Evolutionary conservation across 2,113 vertebrate genomes (phyloP).

Genomic region (Rhagologus leucostigma): DNA sequence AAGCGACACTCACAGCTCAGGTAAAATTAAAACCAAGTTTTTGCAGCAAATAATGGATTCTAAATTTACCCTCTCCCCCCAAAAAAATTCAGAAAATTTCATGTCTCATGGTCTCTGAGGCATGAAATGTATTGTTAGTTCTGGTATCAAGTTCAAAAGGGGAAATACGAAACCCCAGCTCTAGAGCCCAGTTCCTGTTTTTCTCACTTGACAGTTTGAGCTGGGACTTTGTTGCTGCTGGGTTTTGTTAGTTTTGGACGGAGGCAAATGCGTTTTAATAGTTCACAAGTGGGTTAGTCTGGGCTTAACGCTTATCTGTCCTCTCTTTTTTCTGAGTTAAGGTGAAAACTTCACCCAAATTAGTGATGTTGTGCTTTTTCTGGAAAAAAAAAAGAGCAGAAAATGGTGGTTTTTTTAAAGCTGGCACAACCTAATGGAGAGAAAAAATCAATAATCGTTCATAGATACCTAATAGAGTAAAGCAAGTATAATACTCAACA

Average conservation of each 20-base stretch:
- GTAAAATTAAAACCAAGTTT: background rate
- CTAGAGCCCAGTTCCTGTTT: slow-evolving; percentile 47
- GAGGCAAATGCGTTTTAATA: background rate
- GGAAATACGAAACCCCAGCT: slow-evolving; percentile 24
- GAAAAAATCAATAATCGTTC: background rate
- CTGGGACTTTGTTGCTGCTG: background rate
- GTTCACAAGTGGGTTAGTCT: background rate
- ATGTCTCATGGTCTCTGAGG: background rate
- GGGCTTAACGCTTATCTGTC: fast-evolving
- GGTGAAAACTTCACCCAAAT: background rate
- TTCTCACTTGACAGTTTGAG: background rate
- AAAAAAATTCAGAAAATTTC: background rate
- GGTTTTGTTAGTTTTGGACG: background rate
- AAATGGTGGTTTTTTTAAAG: background rate
- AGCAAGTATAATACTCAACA: background rate
- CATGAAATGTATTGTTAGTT: background rate
- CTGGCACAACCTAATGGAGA: fast-evolving
- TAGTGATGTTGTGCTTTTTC: background rate
- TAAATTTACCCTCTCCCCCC: background rate
- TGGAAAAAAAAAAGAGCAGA: background rate
- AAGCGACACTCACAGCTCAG: background rate
- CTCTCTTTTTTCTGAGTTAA: background rate
- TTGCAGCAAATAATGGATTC: background rate
- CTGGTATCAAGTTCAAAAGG: slow-evolving; percentile 26
- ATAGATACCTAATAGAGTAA: background rate